Evolutionary conservation across 2,113 vertebrate species (phyloP), one percentile per base, ranked within the genome.

Genomic region (Falco punctatus): DNA sequence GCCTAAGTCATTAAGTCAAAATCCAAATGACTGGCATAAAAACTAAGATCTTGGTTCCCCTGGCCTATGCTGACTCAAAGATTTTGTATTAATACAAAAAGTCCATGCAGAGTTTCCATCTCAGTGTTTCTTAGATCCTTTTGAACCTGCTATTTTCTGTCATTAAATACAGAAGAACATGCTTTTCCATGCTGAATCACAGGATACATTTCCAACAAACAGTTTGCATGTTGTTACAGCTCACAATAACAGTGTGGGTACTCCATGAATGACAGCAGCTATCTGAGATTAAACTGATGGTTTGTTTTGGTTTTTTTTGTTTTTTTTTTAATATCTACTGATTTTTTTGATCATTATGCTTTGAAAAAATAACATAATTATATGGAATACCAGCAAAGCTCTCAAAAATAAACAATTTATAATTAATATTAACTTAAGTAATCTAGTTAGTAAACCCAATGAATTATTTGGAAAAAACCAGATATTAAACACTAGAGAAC

Each of bases 281-380:
- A 95, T 83, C 88, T 73, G 73, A 88, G 70, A 92, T 95, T 96
- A 92, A 96, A 94, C 10, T 67, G 75, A 65, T 73, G 4, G 23
- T 86, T 96, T 92, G 77, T 90, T 95, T 35, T 35, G 35, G 7
- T 35, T 35, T 90, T 95, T 35, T 7, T 35, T 42, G 90, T 65
- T 64, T 61, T 88, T 77, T 90, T 71, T 88, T 82, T 94, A 91
- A 95, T 13, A 11, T 65, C 57, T 90, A 79, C 67, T 91, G n/a
- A 74, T 94, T 97, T 95, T 97, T 94, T 94, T 3, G 22, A 94
- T 94, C 79, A 67, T 69, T 96, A 80, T 96, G 79, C 78, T 87
- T 78, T 95, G 81, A 93, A 98, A 96, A 96, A 98, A 96, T 94
- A 30, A 92, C 97, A 97, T 97, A 97, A 96, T 97, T 86, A 94